Evolutionary conservation across 1,140 invertebrate species (phyloP), one percentile per base, ranked within the genome.

Genomic region (Hermetia illucens): DNA sequence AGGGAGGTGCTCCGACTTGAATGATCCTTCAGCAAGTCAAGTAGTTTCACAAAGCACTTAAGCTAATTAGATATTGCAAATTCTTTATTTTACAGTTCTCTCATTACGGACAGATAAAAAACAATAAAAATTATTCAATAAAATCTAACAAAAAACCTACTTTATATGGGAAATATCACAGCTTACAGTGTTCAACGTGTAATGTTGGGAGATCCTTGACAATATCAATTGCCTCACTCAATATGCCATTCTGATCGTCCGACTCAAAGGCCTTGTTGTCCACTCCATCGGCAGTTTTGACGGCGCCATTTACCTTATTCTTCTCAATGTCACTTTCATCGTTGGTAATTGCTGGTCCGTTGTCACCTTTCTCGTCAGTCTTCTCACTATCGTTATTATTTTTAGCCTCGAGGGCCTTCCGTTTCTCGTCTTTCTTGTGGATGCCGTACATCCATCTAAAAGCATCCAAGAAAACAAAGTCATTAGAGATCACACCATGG

Each of bases 361-460:
- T 20, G 9, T 20, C 6, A 16, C 6, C 5, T 21, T 16, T 35
- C 9, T 19, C 5, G 5, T 13, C 33, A 35, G 8, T 13, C 16
- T 16, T 5, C 9, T 5, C 16, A 18, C 4, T 9, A n/a, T 12
- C 18, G 4, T 16, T 16, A 12, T 16, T 9, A n/a, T 19, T 8
- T 5, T 35, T 35, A 32, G 16, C 21, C 13, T 31, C n/a, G 2
- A 33, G 5, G 10, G 22, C 18, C n/a, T 47, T 44, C 38, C 46
- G 33, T 44, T 44, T 47, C n/a, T 43, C 45, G 27, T 68, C 65
- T 47, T 63, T 64, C 42, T 53, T 64, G 37, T 71, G 64, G 38
- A 71, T 66, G 18, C 58, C 56, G 48, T 75, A 75, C 52, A 75
- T 62, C 71, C 71, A 74, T 29, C 69, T 72, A 43, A 39, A 55